These are phyloP conservation scores for Molanna angustata DNA, from an alignment of 2,888 invertebrate genomes.

Conservation along the genomic window DNA sequence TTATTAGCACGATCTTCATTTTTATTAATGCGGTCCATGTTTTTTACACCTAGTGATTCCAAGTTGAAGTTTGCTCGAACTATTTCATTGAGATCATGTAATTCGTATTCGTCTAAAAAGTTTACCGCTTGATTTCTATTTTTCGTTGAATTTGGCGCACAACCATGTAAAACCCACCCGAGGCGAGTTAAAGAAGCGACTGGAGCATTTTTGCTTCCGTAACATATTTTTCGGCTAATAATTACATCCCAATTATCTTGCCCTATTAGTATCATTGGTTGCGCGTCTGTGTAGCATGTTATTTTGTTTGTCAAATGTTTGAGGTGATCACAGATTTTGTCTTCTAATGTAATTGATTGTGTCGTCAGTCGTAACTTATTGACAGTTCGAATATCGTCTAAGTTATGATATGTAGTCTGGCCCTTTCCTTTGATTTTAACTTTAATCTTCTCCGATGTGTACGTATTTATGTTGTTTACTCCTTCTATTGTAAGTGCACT, in stretches of 20 bases:
- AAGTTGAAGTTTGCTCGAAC: background rate
- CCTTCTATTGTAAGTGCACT: background rate
- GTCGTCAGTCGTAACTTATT: background rate
- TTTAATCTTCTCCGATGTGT: background rate
- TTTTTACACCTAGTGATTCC: background rate
- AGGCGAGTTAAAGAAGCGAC: background rate
- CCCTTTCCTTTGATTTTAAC: background rate
- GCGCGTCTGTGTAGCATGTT: background rate
- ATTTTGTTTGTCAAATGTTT: background rate
- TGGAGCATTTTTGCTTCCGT: background rate
- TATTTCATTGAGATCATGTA: background rate
- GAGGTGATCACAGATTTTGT: background rate
- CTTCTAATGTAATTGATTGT: background rate
- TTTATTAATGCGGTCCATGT: background rate
- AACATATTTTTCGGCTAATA: background rate
- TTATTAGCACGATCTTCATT: background rate
- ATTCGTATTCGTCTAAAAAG: no score
- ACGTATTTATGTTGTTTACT: background rate
- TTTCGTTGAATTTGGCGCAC: no score
- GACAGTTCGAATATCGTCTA: background rate
- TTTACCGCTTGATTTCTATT: no score
- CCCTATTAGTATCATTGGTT: background rate
- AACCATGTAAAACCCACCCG: background rate
- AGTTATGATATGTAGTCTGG: background rate
- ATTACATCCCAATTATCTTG: slow-evolving; percentile 4